phyloP scores from a whole-genome alignment of 2,888 invertebrate species.

The Blera fallax region DNA sequence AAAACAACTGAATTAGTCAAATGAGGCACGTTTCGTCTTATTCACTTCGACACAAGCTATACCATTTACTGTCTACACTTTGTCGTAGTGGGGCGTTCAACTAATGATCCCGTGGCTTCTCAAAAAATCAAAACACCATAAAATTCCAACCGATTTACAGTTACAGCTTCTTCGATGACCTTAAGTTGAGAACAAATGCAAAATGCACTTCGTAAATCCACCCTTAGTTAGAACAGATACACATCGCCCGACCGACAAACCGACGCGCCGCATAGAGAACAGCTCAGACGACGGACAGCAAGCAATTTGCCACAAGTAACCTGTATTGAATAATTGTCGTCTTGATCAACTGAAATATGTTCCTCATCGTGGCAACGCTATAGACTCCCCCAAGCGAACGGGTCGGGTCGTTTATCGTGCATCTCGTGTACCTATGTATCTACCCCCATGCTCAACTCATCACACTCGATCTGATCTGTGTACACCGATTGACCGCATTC shows the following conservation, averaged over 20 bases:
- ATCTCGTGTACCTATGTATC: conserved; percentile 6
- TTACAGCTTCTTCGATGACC: conserved; percentile 32
- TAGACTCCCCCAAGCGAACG: conserved; percentile 34
- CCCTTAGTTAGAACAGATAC: conserved; percentile 15
- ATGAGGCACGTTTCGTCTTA: conserved; percentile 74
- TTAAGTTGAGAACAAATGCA: background rate
- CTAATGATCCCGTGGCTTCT: background rate
- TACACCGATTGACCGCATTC: conserved; percentile 25
- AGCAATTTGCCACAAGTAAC: conserved; percentile 63
- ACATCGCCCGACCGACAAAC: background rate
- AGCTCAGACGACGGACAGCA: conserved; percentile 15
- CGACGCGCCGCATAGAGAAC: background rate
- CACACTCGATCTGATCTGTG: background rate
- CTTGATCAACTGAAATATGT: conserved; percentile 49
- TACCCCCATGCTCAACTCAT: background rate
- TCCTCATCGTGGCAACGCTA: conserved; percentile 18
- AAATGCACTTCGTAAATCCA: conserved; percentile 25
- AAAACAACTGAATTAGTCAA: conserved; percentile 74
- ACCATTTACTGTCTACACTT: background rate
- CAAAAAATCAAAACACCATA: conserved; percentile 25
- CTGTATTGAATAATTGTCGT: conserved; percentile 70
- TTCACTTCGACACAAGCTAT: conserved; percentile 45
- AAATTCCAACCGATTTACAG: conserved; percentile 17
- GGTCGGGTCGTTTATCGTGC: conserved; percentile 16
- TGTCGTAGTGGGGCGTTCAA: background rate